phyloP scores from a whole-genome alignment of 2,113 vertebrate species.

The Alligator sinensis region DNA sequence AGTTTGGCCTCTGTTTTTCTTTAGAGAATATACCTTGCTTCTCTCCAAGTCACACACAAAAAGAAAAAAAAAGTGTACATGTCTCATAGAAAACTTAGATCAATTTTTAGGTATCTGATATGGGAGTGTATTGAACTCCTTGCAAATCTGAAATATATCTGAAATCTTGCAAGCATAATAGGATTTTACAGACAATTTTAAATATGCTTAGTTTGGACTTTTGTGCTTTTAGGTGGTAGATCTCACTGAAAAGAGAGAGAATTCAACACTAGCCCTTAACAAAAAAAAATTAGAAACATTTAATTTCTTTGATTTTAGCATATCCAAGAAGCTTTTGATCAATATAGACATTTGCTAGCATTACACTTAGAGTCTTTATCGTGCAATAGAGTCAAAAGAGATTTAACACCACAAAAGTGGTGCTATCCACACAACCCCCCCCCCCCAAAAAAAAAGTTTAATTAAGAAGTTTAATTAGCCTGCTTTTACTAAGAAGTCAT shows the following conservation, averaged over 20 bases:
- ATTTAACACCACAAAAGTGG: conserved; percentile 52
- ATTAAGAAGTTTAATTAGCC: conserved; percentile 67
- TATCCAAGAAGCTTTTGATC: conserved; percentile 13
- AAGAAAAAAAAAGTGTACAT: background rate
- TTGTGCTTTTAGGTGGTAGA: conserved; percentile 2
- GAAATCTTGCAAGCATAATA: conserved; percentile 4
- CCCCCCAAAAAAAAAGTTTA: no score
- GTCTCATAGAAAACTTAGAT: background rate
- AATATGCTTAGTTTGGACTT: background rate
- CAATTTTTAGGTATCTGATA: background rate
- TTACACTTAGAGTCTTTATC: background rate
- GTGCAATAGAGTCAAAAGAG: conserved; percentile 64
- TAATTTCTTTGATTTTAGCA: conserved; percentile 31
- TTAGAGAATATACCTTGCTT: conserved; percentile 4
- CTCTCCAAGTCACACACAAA: background rate
- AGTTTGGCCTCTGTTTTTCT: background rate
- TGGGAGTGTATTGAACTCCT: background rate
- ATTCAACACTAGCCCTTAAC: background rate
- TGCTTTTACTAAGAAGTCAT: conserved; percentile 40
- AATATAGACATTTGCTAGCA: conserved; percentile 45
- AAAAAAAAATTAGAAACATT: background rate
- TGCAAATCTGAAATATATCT: conserved; percentile 10
- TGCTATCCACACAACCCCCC: conserved; percentile 11
- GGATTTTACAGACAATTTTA: conserved; percentile 35
- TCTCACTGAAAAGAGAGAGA: background rate